These are phyloP conservation scores for Nomada hirtipes DNA, from an alignment of 2,888 invertebrate species.

Conservation along the genomic window DNA sequence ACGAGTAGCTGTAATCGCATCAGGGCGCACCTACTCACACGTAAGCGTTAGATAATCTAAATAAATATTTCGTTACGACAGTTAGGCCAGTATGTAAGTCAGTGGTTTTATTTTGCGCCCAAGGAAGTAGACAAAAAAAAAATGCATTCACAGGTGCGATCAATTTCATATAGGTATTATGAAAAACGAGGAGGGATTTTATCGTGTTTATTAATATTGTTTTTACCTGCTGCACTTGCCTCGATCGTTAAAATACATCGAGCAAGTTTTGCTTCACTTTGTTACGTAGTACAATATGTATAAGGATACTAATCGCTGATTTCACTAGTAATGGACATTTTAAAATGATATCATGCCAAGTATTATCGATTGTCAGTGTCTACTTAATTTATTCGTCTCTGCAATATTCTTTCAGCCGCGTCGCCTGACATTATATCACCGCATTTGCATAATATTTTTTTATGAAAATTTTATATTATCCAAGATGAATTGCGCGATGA, in stretches of 20 bases:
- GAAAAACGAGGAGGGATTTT: not conserved
- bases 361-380: too few species aligned
- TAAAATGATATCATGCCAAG: too few species aligned
- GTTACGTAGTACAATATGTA: too few species aligned
- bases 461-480: slow-evolving; percentile 12
- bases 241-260: too few species aligned
- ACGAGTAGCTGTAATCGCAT: slow-evolving; percentile 48
- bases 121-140: slow-evolving; percentile 17
- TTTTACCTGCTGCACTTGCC: too few species aligned
- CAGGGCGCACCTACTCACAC: slow-evolving; percentile 5
- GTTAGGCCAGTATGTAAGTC: slow-evolving; percentile 3
- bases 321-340: too few species aligned
- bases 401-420: too few species aligned
- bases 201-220: not conserved
- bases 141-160: not conserved
- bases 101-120: slow-evolving; percentile 45
- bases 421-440: too few species aligned
- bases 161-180: not conserved
- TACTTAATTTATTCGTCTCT: too few species aligned
- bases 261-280: too few species aligned
- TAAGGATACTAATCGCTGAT: too few species aligned
- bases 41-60: slow-evolving; percentile 36
- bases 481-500: not conserved
- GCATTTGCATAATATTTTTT: slow-evolving; percentile 13
- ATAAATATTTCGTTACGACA: slow-evolving; percentile 43